phyloP scores from a whole-genome alignment of 2,888 invertebrate genomes.

The Caenorhabditis sinica region DNA sequence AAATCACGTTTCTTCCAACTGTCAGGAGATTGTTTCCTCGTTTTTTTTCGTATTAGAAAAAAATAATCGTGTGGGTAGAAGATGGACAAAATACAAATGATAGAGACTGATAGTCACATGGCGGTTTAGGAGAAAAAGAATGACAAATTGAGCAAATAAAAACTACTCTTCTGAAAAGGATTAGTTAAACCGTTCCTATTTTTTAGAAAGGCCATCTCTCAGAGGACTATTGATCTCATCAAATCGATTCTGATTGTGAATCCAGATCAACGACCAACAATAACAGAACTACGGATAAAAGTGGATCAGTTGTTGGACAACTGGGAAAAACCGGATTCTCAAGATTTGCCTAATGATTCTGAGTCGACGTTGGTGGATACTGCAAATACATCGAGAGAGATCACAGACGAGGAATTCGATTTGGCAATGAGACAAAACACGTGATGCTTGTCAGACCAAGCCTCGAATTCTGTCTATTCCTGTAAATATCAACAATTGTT shows the following conservation, averaged over 20 bases:
- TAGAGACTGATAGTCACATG: not conserved
- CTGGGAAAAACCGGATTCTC: conserved; percentile 6
- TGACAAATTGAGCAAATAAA: not conserved
- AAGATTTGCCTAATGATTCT: not conserved
- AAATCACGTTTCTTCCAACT: conserved; percentile 22
- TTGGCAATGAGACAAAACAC: conserved; percentile 34
- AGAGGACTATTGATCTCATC: conserved; percentile 53
- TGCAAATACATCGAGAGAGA: conserved; percentile 13
- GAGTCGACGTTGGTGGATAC: not conserved
- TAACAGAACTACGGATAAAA: conserved; percentile 38
- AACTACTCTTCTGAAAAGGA: not conserved
- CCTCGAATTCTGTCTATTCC: not conserved
- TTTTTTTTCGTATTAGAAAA: not conserved
- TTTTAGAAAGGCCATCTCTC: conserved; percentile 18
- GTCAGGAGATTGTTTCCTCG: conserved; percentile 16
- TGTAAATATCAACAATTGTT: conserved; percentile 17
- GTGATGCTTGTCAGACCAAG: not conserved
- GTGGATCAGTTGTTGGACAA: conserved; percentile 6
- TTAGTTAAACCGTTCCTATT: not conserved
- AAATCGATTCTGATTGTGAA: conserved; percentile 57
- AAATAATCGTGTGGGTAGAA: conserved; percentile 8
- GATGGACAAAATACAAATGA: not conserved
- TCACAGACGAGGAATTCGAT: conserved; percentile 55
- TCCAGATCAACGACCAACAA: conserved; percentile 46
- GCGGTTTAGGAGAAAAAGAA: not conserved